Evolutionary conservation across 1,140 invertebrate species (phyloP), one percentile per base, ranked within the genome.

Genomic region (Anastatus disparis): DNA sequence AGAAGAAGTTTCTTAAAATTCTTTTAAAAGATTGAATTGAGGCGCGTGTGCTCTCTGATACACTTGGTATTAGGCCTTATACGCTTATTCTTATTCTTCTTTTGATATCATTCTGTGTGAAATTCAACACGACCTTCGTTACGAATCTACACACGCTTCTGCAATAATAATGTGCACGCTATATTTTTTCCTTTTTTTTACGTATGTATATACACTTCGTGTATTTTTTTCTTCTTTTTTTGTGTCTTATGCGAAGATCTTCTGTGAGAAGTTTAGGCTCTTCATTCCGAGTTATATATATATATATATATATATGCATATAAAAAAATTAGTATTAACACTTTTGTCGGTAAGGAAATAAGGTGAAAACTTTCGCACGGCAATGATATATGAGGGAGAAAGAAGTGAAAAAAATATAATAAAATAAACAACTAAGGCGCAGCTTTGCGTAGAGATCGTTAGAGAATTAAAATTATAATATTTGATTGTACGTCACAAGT

Each of bases 21-120:
- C n/a, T n/a, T n/a, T n/a, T 74, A 76, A 24, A 75, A 77, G 75
- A 75, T 75, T 74, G 75, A 78, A 78, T 78, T 76, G 77, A 77
- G 78, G 73, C 77, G 78, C 78, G 77, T 77, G 78, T 75, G 46
- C 46, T 9, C 6, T 6, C 9, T 15, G 40, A 44, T 38, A 38
- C 35, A 38, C 35, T 3, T 8, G 40, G 9, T 7, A 8, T 9
- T 44, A 15, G 26, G 46, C 40, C 48, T 9, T 8, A 8, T 15
- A 15, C 10, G 55, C 55, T 31, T n/a, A n/a, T n/a, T n/a, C n/a
- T n/a, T n/a, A n/a, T n/a, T n/a, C n/a, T n/a, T 38, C n/a, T 40
- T 10, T 35, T 13, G 35, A 8, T 35, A 17, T 35, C 4, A 70
- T 72, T 72, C 70, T 72, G 61, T 76, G 77, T 78, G 76, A 79